These are phyloP conservation scores for Pseudorectes ferrugineus DNA, from an alignment of 2,113 vertebrate species.

Conservation along the genomic window DNA sequence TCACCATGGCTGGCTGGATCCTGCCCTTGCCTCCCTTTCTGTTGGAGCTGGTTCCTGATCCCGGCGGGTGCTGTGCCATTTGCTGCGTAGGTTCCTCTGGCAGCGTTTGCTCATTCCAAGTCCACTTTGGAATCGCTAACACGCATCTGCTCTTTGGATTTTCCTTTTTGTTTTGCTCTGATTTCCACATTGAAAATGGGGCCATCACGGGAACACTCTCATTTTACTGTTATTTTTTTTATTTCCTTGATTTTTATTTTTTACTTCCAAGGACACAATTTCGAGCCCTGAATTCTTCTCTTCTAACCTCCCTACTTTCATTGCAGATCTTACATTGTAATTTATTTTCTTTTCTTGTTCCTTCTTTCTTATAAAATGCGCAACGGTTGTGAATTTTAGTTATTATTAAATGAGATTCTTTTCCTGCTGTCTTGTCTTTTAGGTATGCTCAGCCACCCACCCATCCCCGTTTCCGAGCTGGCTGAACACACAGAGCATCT, in stretches of 20 bases:
- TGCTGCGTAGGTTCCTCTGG: constrained; percentile 45
- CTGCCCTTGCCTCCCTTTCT: background rate
- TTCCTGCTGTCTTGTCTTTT: constrained; percentile 37
- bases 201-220: constrained; percentile 44
- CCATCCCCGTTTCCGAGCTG: constrained; percentile 92
- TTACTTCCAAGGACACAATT: constrained; percentile 71
- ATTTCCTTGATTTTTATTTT: constrained; percentile 22
- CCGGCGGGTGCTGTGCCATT: background rate
- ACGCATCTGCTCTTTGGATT: constrained; percentile 36
- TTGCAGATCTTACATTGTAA: constrained; percentile 70
- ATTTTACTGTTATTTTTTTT: background rate
- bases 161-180: constrained; percentile 39
- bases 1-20: background rate
- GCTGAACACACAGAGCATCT: constrained; percentile 94
- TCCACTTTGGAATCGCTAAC: constrained; percentile 50
- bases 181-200: constrained; percentile 50
- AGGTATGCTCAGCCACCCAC: constrained; percentile 98
- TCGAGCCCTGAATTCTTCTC: constrained; percentile 70
- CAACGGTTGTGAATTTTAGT: background rate
- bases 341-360: constrained; percentile 46
- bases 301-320: constrained; percentile 71
- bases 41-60: background rate
- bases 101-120: constrained; percentile 50
- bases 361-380: constrained; percentile 22
- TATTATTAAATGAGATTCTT: constrained; percentile 34